Evolutionary conservation across 2,888 invertebrate species (phyloP), one percentile per base, ranked within the genome.

Genomic region (Heliconius aoede): DNA sequence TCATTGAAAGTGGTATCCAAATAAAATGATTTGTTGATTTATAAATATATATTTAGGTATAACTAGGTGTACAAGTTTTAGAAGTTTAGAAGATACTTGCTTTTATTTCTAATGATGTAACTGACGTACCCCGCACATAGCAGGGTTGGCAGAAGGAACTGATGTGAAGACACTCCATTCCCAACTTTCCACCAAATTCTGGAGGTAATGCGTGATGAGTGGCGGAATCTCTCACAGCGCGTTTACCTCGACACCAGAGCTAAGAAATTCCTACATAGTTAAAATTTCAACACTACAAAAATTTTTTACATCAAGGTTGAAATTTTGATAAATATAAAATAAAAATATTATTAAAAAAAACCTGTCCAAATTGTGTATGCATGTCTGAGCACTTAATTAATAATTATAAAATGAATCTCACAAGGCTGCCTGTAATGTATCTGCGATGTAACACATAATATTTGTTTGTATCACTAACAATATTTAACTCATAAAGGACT

Each of bases 331-430:
- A 7, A 69, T 69, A 15, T n/a, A 30, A 51, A 24, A 55, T 28
- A 69, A 69, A n/a, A 55, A 28, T 30, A 30, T 55, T 55, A 51
- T 51, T n/a, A n/a, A 51, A 55, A 68, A 46, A 69, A 69, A 69
- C 69, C 69, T 55, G 69, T 55, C 13, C 7, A 21, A 51, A 3
- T n/a, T n/a, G n/a, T 30, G 30, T 28, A 69, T 5, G 21, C 30
- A 55, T 55, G 55, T 69, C 51, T 69, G 30, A 69, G 30, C 15
- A 69, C n/a, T 30, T 55, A 69, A 69, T 55, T 30, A 69, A n/a
- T 30, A 55, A 69, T 13, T 28, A 13, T 55, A 69, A 55, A 69
- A 69, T 55, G 51, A 30, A 15, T 69, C 30, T 69, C 2, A 1
- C 69, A 69, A 69, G 69, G 69, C 13, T 30, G 30, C 30, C 30